These are phyloP conservation scores for Drosophila prolongata DNA, from an alignment of 2,888 invertebrate species.

Conservation along the genomic window DNA sequence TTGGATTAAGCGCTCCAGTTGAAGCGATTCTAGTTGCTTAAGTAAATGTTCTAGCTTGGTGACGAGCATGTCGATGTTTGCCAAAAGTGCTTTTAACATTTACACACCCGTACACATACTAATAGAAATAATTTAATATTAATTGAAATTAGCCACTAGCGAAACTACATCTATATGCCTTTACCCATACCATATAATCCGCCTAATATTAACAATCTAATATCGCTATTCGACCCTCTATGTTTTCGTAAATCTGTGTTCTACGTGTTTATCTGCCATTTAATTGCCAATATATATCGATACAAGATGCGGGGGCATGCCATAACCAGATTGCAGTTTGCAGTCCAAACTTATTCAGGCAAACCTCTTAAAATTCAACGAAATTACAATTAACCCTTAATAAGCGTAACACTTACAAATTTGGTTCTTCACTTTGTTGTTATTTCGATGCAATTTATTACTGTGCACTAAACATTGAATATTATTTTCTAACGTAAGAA, in stretches of 20 bases:
- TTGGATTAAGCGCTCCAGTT: slow-evolving; percentile 73
- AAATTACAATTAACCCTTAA: slow-evolving; percentile 47
- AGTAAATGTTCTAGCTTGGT: slow-evolving; percentile 28
- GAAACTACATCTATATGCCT: slow-evolving; percentile 59
- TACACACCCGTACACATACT: slow-evolving; percentile 64
- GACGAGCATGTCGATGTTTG: slow-evolving; percentile 63
- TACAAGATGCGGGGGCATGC: slow-evolving; percentile 5
- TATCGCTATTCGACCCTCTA: slow-evolving; percentile 31
- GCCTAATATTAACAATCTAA: slow-evolving; percentile 40
- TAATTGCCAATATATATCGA: slow-evolving; percentile 73
- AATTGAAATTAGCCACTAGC: slow-evolving; percentile 76
- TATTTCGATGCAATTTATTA: slow-evolving; percentile 75
- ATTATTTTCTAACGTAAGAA: slow-evolving; percentile 21
- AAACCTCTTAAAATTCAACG: slow-evolving; percentile 18
- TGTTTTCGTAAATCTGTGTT: slow-evolving; percentile 59
- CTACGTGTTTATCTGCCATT: slow-evolving; percentile 70
- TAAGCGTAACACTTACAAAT: slow-evolving; percentile 28
- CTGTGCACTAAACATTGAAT: slow-evolving; percentile 58
- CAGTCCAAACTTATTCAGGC: not conserved
- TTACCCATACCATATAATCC: slow-evolving; percentile 34
- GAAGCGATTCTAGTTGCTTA: slow-evolving; percentile 13
- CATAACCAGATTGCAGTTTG: not conserved
- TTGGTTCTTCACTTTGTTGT: slow-evolving; percentile 59
- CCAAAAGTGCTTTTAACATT: slow-evolving; percentile 83
- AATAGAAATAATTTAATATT: slow-evolving; percentile 76